Evolutionary conservation across 2,888 invertebrate genomes (phyloP).

Genomic region (Thyatira batis): DNA sequence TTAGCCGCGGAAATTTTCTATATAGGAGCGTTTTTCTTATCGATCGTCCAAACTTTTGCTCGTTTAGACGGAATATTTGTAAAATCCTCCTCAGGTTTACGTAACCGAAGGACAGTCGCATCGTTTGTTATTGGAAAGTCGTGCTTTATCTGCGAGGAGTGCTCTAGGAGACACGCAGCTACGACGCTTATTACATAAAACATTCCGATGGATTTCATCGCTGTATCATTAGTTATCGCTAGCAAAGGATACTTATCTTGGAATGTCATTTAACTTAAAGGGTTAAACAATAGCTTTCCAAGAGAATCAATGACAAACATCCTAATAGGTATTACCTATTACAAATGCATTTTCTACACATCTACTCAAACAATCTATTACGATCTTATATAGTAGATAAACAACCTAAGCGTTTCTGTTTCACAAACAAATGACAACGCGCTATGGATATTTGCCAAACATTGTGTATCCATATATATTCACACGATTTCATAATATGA

Average conservation of each 20-base stretch:
- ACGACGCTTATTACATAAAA: slow-evolving; percentile 52
- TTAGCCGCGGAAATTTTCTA: slow-evolving; percentile 55
- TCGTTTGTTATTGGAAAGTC: slow-evolving; percentile 56
- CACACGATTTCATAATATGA: neutral
- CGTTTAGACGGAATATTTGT: slow-evolving; percentile 56
- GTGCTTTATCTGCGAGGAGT: slow-evolving; percentile 52
- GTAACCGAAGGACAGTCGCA: slow-evolving; percentile 62
- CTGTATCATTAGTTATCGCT: slow-evolving; percentile 25
- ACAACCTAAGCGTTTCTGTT: neutral
- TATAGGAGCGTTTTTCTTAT: slow-evolving; percentile 54
- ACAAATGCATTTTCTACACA: neutral
- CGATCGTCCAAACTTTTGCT: slow-evolving; percentile 51
- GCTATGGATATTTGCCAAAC: neutral
- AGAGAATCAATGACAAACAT: neutral
- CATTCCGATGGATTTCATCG: slow-evolving; percentile 28
- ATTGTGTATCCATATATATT: neutral
- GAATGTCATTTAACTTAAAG: neutral
- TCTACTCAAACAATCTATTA: no score
- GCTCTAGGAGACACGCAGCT: slow-evolving; percentile 34
- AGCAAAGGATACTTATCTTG: neutral
- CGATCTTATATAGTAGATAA: neutral
- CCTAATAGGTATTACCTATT: neutral
- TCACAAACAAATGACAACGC: neutral
- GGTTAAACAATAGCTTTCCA: neutral
- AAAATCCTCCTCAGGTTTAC: slow-evolving; percentile 67